Evolutionary conservation across 2,797 vertebrate genomes (phyloP).

Genomic region (Gymnodraco acuticeps): DNA sequence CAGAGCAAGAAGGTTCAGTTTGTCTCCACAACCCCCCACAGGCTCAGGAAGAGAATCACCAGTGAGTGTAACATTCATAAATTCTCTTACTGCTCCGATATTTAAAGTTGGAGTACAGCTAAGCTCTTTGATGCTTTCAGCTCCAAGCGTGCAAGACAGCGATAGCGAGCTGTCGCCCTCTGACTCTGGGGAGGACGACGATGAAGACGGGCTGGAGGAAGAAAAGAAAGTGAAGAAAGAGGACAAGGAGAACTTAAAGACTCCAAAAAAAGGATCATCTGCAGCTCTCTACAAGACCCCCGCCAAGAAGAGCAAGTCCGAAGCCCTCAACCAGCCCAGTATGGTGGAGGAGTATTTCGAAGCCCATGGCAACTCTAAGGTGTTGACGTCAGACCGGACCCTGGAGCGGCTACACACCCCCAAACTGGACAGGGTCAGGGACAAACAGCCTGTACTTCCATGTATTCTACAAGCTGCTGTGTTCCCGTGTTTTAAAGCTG

Average conservation of each 20-base stretch:
- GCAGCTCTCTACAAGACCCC: conserved; percentile 85
- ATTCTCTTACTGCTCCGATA: neutral
- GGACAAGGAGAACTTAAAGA: conserved; percentile 61
- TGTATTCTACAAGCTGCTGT: neutral
- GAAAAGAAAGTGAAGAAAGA: conserved; percentile 71
- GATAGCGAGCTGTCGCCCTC: conserved; percentile 96
- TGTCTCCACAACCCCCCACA: conserved; percentile 90
- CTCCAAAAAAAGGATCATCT: conserved; percentile 69
- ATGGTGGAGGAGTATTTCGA: conserved; percentile 97
- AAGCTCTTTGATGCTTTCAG: conserved; percentile 67
- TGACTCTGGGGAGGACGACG: conserved; percentile 86
- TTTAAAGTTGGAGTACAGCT: neutral
- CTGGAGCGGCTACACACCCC: conserved; percentile 91
- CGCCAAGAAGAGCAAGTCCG: conserved; percentile 88
- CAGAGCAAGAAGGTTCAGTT: conserved; percentile 89
- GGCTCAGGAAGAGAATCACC: conserved; percentile 91
- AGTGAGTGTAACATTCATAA: conserved; percentile 77
- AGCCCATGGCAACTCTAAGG: conserved; percentile 96
- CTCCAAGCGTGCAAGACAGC: conserved; percentile 87
- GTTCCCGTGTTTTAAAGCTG: neutral
- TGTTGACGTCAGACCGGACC: conserved; percentile 94
- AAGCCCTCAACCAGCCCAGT: conserved; percentile 76
- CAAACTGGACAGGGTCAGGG: conserved; percentile 92
- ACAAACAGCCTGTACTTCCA: neutral
- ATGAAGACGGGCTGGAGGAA: conserved; percentile 63